These are phyloP conservation scores for Nipponacmea schrenckii DNA, from an alignment of 2,888 invertebrate species.

Conservation along the genomic window DNA sequence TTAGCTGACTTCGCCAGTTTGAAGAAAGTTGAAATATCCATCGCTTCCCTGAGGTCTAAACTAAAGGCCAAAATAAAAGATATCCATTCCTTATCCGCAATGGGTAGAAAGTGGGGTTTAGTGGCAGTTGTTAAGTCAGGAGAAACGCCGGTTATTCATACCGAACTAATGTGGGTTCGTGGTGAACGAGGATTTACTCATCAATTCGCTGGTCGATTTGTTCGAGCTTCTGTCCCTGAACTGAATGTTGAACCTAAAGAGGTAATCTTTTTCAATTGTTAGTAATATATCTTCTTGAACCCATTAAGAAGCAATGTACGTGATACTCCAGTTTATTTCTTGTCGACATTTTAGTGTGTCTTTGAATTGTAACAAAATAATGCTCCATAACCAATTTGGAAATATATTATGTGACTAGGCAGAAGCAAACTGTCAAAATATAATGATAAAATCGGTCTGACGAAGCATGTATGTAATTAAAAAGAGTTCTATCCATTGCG, in stretches of 20 bases:
- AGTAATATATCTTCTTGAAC: no score
- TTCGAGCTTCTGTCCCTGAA: conserved; percentile 27
- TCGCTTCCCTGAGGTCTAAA: conserved; percentile 9
- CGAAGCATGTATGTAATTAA: no score
- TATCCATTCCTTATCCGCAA: not conserved
- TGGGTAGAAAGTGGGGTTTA: conserved; percentile 19
- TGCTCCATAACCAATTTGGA: no score
- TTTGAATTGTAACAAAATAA: no score
- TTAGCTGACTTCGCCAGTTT: conserved; percentile 12
- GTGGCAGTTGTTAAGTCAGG: conserved; percentile 19
- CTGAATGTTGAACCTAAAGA: conserved; percentile 34
- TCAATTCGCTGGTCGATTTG: conserved; percentile 27
- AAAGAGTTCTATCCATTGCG: no score
- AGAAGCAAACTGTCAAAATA: no score
- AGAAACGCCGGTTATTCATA: conserved; percentile 19
- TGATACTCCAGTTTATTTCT: no score
- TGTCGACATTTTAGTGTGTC: no score
- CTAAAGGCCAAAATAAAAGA: conserved; percentile 11
- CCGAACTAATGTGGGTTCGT: conserved; percentile 31
- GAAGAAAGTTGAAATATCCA: conserved; percentile 2
- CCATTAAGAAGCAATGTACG: no score
- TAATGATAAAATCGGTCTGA: no score
- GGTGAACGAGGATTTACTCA: conserved; percentile 14
- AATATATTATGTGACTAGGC: no score
- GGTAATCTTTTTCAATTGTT: conserved; percentile 23